Percentiles rank a stretch among this genome's conserved stretches.
Conservation (phyloP, 2,888 invertebrate genomes). For the Marronus borbonicus region DNA sequence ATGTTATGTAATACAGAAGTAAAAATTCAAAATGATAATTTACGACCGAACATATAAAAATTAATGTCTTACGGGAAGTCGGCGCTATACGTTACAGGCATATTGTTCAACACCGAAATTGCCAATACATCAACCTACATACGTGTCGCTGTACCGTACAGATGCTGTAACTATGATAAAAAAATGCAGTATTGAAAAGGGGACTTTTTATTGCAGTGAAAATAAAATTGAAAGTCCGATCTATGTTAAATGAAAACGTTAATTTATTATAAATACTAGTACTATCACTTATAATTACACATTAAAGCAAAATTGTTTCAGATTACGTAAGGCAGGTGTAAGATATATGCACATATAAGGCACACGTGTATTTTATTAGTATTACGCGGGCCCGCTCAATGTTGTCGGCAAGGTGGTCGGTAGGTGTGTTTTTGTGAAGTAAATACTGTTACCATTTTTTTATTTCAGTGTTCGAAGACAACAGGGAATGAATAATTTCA, state of each 20-base stretch:
- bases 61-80: conserved; percentile 20
- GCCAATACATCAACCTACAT: conserved; percentile 8
- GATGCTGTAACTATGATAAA: conserved; percentile 3
- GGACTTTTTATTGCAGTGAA: conserved; percentile 9
- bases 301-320: conserved; percentile 5
- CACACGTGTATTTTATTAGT: neutral
- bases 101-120: conserved; percentile 1
- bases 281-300: conserved; percentile 15
- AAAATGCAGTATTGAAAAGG: conserved; percentile 1
- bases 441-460: no score
- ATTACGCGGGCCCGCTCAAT: neutral
- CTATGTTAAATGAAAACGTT: neutral
- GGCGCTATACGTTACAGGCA: neutral
- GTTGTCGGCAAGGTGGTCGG: no score
- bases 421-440: no score
- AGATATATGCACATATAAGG: no score
- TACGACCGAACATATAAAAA: neutral
- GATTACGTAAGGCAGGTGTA: neutral
- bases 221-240: conserved; percentile 2
- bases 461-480: no score
- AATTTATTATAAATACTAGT: conserved; percentile 18
- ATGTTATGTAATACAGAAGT: neutral
- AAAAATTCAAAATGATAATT: neutral
- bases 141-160: neutral
- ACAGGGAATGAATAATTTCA: no score